A percentile compares a stretch with the other conserved stretches of the same genome.
These are phyloP conservation scores for Sciurus vulgaris DNA, from an alignment of 2,797 vertebrate species.

Conservation along the genomic window DNA sequence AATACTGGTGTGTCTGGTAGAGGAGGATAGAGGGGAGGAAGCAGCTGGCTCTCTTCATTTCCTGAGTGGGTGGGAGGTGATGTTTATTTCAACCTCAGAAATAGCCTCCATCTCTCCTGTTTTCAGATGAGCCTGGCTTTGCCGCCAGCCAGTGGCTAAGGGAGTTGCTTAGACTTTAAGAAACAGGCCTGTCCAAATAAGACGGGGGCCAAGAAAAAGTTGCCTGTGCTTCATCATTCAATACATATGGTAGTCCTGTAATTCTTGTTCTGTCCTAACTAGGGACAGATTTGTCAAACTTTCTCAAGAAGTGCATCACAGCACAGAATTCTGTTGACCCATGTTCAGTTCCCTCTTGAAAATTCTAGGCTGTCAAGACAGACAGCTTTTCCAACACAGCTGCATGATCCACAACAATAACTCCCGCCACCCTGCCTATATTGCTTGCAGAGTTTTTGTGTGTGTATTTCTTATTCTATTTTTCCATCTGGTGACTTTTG, in stretches of 20 bases:
- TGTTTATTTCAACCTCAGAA: background rate
- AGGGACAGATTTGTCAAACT: constrained; percentile 32
- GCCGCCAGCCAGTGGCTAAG: background rate
- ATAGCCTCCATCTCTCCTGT: background rate
- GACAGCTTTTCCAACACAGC: constrained; percentile 64
- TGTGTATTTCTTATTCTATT: constrained; percentile 74
- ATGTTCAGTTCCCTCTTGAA: constrained; percentile 61
- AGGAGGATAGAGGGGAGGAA: background rate
- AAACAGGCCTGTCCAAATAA: background rate
- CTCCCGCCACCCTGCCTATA: constrained; percentile 40
- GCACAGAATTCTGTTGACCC: constrained; percentile 65
- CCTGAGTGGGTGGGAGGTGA: background rate
- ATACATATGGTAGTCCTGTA: background rate
- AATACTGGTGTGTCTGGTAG: background rate
- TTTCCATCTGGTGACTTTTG: constrained; percentile 83
- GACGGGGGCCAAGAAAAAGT: background rate
- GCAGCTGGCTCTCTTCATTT: constrained; percentile 37
- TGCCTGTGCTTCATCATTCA: background rate
- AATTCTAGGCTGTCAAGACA: constrained; percentile 72
- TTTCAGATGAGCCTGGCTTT: background rate
- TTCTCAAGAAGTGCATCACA: constrained; percentile 42
- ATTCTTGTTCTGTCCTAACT: background rate
- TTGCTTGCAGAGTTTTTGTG: constrained; percentile 46
- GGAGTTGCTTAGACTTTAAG: background rate
- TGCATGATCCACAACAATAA: constrained; percentile 58